These are phyloP conservation scores for Cisticola juncidis DNA, from an alignment of 2,113 vertebrate genomes.

Conservation along the genomic window DNA sequence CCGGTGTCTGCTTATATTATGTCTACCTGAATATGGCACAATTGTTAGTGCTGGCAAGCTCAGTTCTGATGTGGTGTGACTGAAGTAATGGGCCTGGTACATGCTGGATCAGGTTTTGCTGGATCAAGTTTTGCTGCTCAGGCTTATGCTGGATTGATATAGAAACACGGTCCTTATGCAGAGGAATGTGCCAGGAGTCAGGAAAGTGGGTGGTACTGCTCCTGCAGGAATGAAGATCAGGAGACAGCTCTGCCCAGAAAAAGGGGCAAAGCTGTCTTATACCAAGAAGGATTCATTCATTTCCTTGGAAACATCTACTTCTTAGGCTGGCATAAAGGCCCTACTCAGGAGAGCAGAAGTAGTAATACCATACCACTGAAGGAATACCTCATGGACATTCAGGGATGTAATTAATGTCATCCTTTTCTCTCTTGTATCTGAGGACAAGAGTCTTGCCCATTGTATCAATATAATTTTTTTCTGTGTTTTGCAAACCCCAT, in stretches of 20 bases:
- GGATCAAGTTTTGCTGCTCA: neutral
- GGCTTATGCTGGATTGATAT: neutral
- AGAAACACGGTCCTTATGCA: neutral
- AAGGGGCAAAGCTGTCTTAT: neutral
- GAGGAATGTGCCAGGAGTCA: neutral
- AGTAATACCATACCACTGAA: neutral
- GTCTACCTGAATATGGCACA: neutral
- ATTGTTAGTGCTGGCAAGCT: neutral
- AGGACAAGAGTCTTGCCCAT: neutral
- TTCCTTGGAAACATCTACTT: neutral
- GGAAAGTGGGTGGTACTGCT: neutral
- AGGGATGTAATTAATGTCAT: slow-evolving; percentile 31
- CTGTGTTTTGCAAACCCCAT: neutral
- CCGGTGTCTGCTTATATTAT: neutral
- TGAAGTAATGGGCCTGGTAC: neutral
- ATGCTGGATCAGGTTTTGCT: neutral
- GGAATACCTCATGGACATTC: slow-evolving; percentile 51
- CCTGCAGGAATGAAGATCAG: neutral
- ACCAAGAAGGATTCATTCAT: neutral
- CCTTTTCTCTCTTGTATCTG: neutral
- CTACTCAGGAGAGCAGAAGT: neutral
- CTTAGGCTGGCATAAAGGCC: neutral
- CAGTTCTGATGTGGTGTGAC: neutral
- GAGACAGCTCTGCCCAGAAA: neutral
- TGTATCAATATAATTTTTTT: neutral